These are phyloP conservation scores for Cryptoblepharus egeriae DNA, from an alignment of 2,797 vertebrate genomes.

Conservation along the genomic window DNA sequence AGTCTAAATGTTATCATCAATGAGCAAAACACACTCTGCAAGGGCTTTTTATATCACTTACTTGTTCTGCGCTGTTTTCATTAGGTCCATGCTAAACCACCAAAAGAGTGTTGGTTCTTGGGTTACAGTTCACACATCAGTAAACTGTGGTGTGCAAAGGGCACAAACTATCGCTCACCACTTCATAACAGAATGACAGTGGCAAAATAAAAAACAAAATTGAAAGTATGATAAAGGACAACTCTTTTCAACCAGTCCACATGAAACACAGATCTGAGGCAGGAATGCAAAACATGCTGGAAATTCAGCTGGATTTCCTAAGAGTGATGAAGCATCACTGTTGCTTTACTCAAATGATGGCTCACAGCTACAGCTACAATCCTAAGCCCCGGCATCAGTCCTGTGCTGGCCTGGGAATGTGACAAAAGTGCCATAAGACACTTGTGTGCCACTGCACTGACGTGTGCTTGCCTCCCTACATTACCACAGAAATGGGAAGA, in stretches of 20 bases:
- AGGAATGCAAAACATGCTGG: background rate
- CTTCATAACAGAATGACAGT: background rate
- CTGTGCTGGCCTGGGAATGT: too few species aligned
- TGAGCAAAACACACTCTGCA: background rate
- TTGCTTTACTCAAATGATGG: background rate
- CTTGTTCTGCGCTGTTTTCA: constrained; percentile 17
- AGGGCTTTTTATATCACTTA: constrained; percentile 9
- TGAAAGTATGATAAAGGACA: background rate
- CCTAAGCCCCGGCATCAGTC: too few species aligned
- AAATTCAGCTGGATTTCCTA: background rate
- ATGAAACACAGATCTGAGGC: background rate
- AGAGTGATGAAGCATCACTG: background rate
- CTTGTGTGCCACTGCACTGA: too few species aligned
- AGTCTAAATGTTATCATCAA: constrained; percentile 11
- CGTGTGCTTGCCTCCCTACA: too few species aligned
- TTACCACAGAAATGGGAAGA: too few species aligned
- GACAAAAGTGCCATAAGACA: too few species aligned
- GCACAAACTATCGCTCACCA: background rate
- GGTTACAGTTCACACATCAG: background rate
- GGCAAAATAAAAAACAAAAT: too few species aligned
- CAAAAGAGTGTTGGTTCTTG: background rate
- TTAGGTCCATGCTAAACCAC: background rate
- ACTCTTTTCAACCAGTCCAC: background rate
- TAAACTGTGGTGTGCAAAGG: background rate
- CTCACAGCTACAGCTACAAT: too few species aligned